phyloP scores from a whole-genome alignment of 2,888 invertebrate genomes.

The Perizoma flavofasciatum region DNA sequence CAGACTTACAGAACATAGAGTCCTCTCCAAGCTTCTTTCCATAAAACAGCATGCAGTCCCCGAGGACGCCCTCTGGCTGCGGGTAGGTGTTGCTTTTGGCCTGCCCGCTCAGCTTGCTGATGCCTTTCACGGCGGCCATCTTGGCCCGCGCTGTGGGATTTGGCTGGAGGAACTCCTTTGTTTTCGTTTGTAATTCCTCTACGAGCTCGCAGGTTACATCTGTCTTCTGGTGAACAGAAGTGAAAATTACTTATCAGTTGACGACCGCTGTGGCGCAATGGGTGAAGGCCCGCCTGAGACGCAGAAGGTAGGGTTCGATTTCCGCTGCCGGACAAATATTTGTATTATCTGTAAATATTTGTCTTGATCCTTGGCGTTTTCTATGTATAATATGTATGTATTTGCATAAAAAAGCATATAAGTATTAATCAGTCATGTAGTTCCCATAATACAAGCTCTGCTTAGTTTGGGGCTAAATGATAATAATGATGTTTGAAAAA shows the following conservation, averaged over 20 bases:
- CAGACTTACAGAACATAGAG: slow-evolving; percentile 91
- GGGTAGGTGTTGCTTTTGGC: slow-evolving; percentile 99
- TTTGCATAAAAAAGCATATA: too few species aligned
- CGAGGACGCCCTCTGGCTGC: slow-evolving; percentile 98
- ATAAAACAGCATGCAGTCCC: slow-evolving; percentile 98
- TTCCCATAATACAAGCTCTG: too few species aligned
- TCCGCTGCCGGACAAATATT: too few species aligned
- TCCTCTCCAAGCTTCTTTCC: slow-evolving; percentile 98
- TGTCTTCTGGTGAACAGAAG: slow-evolving; percentile 90
- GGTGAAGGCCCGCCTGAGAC: too few species aligned
- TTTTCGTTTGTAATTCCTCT: slow-evolving; percentile 97
- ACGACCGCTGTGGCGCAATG: too few species aligned
- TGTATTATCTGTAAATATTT: too few species aligned
- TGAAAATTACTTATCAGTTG: background rate
- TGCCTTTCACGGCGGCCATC: slow-evolving; percentile 97
- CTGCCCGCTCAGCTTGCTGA: slow-evolving; percentile 98
- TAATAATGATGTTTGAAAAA: too few species aligned
- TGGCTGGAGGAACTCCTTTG: slow-evolving; percentile 99
- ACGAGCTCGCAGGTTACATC: slow-evolving; percentile 98
- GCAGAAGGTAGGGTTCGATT: too few species aligned
- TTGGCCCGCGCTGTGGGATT: slow-evolving; percentile 98
- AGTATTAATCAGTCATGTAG: too few species aligned
- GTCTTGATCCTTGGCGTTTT: too few species aligned
- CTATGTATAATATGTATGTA: too few species aligned
- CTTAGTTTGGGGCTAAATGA: too few species aligned